These are phyloP conservation scores for Stenoptilia bipunctidactyla DNA, from an alignment of 2,888 invertebrate genomes.

Conservation along the genomic window DNA sequence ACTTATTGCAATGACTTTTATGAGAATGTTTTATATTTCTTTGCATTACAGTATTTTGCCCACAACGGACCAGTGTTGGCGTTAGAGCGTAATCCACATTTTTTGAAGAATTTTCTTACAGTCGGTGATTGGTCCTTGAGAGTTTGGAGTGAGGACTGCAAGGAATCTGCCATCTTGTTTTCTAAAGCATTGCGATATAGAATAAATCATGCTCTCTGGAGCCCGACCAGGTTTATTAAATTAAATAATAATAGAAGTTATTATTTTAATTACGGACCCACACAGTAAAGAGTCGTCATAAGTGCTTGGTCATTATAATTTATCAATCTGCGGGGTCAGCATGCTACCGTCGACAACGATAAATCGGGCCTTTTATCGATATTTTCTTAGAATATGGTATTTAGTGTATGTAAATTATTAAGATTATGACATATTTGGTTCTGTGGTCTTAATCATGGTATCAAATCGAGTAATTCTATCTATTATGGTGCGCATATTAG, in stretches of 20 bases:
- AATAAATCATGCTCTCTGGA: slow-evolving; percentile 86
- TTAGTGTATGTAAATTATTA: no score
- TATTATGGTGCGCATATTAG: no score
- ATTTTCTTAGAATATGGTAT: no score
- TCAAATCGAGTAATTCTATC: no score
- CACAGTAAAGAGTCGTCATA: no score
- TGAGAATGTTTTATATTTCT: no score
- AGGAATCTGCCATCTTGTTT: slow-evolving; percentile 92
- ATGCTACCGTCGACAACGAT: no score
- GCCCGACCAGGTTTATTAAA: slow-evolving; percentile 74
- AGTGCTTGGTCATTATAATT: slow-evolving; percentile 5
- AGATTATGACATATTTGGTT: no score
- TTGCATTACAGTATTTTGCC: slow-evolving; percentile 57
- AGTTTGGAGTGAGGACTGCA: slow-evolving; percentile 95
- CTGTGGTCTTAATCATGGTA: no score
- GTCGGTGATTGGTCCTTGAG: slow-evolving; percentile 94
- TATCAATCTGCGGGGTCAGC: no score
- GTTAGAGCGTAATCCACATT: slow-evolving; percentile 90
- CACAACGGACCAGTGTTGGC: slow-evolving; percentile 89
- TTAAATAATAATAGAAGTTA: not conserved
- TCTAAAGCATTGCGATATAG: slow-evolving; percentile 76
- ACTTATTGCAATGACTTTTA: no score
- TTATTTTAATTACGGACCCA: not conserved
- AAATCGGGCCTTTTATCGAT: no score
- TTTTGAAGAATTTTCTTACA: slow-evolving; percentile 93